Evolutionary conservation across 2,797 vertebrate species (phyloP).

Genomic region (Carcharodon carcharias): DNA sequence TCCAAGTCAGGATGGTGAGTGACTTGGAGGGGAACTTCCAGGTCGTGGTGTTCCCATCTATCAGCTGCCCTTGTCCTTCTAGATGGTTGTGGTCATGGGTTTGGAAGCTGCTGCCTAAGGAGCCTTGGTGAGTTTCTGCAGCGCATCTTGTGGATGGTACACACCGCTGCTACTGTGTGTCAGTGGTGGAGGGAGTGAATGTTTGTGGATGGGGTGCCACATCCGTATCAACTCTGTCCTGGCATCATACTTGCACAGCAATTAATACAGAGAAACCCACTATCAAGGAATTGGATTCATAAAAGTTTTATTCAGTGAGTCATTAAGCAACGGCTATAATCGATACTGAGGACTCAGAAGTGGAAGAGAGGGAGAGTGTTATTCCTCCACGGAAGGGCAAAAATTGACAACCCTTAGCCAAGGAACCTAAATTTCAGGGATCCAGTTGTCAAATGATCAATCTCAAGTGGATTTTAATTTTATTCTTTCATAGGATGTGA

Average conservation of each 20-base stretch:
- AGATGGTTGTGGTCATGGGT: too few species aligned
- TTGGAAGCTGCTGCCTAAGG: too few species aligned
- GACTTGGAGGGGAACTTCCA: too few species aligned
- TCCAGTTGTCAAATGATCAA: neutral
- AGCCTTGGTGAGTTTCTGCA: too few species aligned
- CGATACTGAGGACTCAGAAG: neutral
- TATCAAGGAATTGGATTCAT: neutral
- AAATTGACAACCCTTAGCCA: neutral
- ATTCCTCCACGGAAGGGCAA: neutral
- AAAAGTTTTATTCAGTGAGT: neutral
- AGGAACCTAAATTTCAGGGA: neutral
- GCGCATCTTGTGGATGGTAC: too few species aligned
- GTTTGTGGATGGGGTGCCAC: neutral
- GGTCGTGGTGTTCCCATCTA: too few species aligned
- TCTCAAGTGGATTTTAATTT: too few species aligned
- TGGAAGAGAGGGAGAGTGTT: neutral
- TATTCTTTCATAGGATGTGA: too few species aligned
- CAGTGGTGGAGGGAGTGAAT: too few species aligned
- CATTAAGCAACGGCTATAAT: neutral
- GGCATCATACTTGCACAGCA: neutral
- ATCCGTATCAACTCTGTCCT: neutral
- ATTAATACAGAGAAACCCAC: neutral
- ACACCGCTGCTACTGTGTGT: too few species aligned
- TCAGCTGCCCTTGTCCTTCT: too few species aligned
- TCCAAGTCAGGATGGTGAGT: too few species aligned